phyloP scores from a whole-genome alignment of 2,797 vertebrate species.

The Eurystomus glaucurus region DNA sequence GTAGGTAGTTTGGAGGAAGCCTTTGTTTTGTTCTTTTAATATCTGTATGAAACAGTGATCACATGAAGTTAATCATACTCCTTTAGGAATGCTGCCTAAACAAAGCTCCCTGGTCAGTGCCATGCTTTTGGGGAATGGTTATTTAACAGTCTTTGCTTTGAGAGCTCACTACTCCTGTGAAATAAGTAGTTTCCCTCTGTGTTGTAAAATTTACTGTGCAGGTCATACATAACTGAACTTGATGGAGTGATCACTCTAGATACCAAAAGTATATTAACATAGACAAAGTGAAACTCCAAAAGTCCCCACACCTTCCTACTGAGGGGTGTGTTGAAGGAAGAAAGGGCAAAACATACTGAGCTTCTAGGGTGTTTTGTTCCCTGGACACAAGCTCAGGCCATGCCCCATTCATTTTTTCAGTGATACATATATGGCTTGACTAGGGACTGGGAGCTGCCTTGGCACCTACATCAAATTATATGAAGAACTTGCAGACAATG shows the following conservation, averaged over 20 bases:
- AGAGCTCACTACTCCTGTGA: neutral
- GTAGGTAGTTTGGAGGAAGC: neutral
- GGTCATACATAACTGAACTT: neutral
- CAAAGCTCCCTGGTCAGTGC: neutral
- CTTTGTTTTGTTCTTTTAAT: neutral
- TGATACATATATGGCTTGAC: fast-evolving
- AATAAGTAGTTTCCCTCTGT: neutral
- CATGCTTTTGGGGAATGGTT: neutral
- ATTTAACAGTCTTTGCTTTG: neutral
- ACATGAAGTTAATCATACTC: neutral
- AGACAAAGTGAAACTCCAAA: neutral
- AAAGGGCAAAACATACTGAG: neutral
- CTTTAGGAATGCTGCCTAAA: neutral
- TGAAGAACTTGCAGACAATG: neutral
- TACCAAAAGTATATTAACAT: neutral
- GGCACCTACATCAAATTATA: neutral
- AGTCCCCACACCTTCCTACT: neutral
- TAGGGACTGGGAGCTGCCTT: neutral
- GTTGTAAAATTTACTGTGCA: neutral
- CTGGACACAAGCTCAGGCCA: neutral
- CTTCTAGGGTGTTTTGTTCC: neutral
- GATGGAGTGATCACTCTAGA: neutral
- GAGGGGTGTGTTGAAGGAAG: neutral
- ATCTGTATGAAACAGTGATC: neutral
- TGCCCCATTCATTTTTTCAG: neutral